phyloP scores from a whole-genome alignment of 2,888 invertebrate genomes.

The Salpingus planirostris region DNA sequence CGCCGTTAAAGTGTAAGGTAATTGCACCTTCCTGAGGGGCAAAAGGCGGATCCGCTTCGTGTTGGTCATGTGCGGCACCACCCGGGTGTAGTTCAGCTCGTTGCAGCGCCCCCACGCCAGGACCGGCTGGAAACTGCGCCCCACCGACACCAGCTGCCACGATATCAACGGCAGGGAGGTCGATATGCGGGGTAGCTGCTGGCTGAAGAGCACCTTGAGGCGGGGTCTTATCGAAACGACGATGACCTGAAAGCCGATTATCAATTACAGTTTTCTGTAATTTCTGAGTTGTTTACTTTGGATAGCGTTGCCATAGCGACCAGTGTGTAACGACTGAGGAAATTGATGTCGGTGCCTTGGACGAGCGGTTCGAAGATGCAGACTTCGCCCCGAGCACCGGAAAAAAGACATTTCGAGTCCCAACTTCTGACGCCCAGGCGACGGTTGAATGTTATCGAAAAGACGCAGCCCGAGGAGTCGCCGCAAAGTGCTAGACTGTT shows the following conservation, averaged over 20 bases:
- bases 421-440: conserved; percentile 82
- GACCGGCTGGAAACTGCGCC: conserved; percentile 67
- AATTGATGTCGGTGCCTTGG: conserved; percentile 46
- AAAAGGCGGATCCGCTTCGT: conserved; percentile 46
- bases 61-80: conserved; percentile 46
- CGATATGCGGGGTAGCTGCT: conserved; percentile 59
- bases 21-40: conserved; percentile 61
- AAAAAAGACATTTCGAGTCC: conserved; percentile 89
- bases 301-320: conserved; percentile 92
- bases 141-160: conserved; percentile 86
- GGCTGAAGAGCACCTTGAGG: conserved; percentile 69
- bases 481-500: conserved; percentile 65
- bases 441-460: conserved; percentile 82
- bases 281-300: no score
- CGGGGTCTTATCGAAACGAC: conserved; percentile 71
- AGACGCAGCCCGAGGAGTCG: conserved; percentile 86
- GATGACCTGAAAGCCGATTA: conserved; percentile 55
- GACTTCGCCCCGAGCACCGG: conserved; percentile 94
- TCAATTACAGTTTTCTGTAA: no score
- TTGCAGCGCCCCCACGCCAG: conserved; percentile 82
- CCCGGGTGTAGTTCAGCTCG: conserved; percentile 79
- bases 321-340: conserved; percentile 65
- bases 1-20: conserved; percentile 64
- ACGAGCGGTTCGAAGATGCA: conserved; percentile 61
- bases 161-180: conserved; percentile 81